A percentile compares a stretch with the other conserved stretches of the same genome.
Evolutionary conservation across 1,140 invertebrate genomes (phyloP).

Genomic region (Sinonovacula constricta): DNA sequence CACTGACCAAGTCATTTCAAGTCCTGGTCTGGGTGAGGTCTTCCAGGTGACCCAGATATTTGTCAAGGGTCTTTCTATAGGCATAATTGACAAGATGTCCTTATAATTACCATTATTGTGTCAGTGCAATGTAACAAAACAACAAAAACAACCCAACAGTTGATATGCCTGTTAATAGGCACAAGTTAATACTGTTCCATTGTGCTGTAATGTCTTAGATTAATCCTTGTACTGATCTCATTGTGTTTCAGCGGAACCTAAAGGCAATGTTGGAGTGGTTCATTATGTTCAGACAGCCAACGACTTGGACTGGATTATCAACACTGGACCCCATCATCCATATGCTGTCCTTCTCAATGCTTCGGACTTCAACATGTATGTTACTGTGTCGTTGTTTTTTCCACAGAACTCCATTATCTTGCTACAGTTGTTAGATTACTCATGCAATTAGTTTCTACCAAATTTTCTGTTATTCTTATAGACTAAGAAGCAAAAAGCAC

Average conservation of each 20-base stretch:
- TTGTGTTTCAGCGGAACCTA: slow-evolving; percentile 80
- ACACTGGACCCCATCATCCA: slow-evolving; percentile 81
- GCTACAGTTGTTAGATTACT: no score
- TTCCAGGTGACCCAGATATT: no score
- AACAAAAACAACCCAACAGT: neutral
- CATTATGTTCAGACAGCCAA: slow-evolving; percentile 83
- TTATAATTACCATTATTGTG: no score
- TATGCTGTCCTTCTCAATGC: slow-evolving; percentile 76
- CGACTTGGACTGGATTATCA: slow-evolving; percentile 87
- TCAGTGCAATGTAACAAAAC: no score
- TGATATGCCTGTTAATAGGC: neutral
- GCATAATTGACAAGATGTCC: slow-evolving; percentile 9
- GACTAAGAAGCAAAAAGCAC: no score
- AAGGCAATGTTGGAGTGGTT: slow-evolving; percentile 90
- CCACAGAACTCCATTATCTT: no score
- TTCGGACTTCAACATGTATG: slow-evolving; percentile 78
- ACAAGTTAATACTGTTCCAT: neutral
- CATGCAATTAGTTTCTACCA: no score
- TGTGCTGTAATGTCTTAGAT: slow-evolving; percentile 58
- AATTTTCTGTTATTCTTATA: no score
- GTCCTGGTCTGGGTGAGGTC: no score
- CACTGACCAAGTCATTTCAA: no score
- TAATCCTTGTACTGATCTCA: no score
- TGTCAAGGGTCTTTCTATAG: neutral
- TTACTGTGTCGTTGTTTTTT: no score